phyloP scores from a whole-genome alignment of 1,140 invertebrate genomes.

The Eriocheir sinensis region DNA sequence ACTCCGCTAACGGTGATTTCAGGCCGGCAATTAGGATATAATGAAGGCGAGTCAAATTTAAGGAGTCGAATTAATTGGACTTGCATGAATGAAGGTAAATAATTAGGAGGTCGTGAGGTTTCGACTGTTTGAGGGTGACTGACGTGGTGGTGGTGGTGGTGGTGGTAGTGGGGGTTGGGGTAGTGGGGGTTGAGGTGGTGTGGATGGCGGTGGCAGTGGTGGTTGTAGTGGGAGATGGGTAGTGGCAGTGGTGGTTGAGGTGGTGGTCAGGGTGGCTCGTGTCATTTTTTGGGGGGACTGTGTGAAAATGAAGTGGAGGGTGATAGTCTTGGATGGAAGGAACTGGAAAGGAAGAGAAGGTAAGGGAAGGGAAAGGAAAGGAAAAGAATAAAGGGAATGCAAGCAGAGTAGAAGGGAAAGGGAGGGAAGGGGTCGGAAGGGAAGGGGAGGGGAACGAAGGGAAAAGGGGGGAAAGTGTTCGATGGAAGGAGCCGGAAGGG shows the following conservation, averaged over 20 bases:
- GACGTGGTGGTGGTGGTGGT: background rate
- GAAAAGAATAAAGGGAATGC: too few relatives aligned
- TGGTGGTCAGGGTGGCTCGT: too few relatives aligned
- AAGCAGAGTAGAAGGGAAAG: background rate
- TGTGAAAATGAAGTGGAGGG: too few relatives aligned
- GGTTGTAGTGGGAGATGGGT: background rate
- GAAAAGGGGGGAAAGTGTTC: background rate
- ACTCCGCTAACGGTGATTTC: background rate
- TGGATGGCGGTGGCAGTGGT: background rate
- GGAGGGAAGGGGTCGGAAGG: background rate
- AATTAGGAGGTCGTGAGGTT: background rate
- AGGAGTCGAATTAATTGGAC: background rate
- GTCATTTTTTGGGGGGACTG: too few relatives aligned
- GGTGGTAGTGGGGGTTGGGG: background rate
- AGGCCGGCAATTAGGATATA: background rate
- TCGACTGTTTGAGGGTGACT: background rate
- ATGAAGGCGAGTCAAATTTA: background rate
- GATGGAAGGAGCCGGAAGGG: too few relatives aligned
- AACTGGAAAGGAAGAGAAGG: background rate
- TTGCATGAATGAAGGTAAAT: conserved; percentile 11
- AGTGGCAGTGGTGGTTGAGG: too few relatives aligned
- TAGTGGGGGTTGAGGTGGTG: background rate
- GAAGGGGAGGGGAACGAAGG: background rate
- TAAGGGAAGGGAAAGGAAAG: background rate
- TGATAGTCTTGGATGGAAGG: too few relatives aligned